Evolutionary conservation across 2,888 invertebrate species (phyloP).

Genomic region (Caradrina kadenii): DNA sequence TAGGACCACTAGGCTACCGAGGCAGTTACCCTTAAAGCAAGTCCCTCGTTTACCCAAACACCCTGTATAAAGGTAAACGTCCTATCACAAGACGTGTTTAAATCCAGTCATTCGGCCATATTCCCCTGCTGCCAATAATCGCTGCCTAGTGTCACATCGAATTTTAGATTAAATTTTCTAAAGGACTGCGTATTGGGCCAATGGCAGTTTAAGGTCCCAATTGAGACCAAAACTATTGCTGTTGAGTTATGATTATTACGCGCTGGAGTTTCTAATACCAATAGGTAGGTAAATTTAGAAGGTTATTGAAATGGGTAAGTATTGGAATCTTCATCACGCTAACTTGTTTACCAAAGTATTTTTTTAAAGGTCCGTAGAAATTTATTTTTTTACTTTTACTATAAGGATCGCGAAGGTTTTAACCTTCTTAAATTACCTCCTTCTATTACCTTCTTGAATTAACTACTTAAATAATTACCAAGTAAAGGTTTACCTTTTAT

Average conservation of each 20-base stretch:
- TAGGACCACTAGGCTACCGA: too few species aligned
- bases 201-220: slow-evolving; percentile 19
- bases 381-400: too few species aligned
- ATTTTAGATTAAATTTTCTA: slow-evolving; percentile 39
- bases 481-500: too few species aligned
- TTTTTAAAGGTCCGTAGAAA: too few species aligned
- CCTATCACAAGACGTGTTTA: not conserved
- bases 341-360: too few species aligned
- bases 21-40: too few species aligned
- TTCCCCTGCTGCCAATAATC: slow-evolving; percentile 16
- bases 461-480: too few species aligned
- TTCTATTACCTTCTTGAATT: too few species aligned
- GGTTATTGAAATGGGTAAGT: not conserved
- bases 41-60: too few species aligned
- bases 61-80: not conserved
- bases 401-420: too few species aligned
- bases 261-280: not conserved
- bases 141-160: slow-evolving; percentile 17
- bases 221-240: slow-evolving; percentile 31
- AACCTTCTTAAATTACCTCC: too few species aligned
- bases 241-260: slow-evolving; percentile 36
- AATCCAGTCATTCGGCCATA: slow-evolving; percentile 20
- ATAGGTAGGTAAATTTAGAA: not conserved
- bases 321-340: slow-evolving; percentile 4
- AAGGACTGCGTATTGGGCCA: slow-evolving; percentile 2